Evolutionary conservation across 2,797 vertebrate species (phyloP), one percentile per base, ranked within the genome.

Genomic region (Poecilia gillii): DNA sequence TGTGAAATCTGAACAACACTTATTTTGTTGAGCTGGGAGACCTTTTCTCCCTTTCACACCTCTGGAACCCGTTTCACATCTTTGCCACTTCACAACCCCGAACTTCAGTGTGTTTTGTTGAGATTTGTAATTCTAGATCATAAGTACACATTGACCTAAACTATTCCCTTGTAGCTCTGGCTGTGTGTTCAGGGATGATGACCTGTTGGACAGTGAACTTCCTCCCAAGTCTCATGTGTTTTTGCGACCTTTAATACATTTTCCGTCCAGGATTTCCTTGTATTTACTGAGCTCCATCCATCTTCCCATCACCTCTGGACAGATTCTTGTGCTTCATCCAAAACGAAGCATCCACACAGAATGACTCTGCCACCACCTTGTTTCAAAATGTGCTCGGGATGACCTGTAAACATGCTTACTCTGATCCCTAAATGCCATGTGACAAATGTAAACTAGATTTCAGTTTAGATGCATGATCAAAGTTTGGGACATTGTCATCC

Each of bases 21-120:
- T 76, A 81, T 81, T 73, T 83, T 78, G 78, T 73, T 72, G 7
- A n/a, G 73, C 82, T 83, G 33, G 76, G 55, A 83, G 53, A 75
- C 8, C 20, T 86, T 85, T 12, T 28, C 13, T 28, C 16, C 43
- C 2, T 76, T 81, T 83, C 74, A 71, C 25, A 71, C 41, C 39
- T n/a, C 23, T 70, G 13, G 39, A 70, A 43, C 11, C 11, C 39
- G 41, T 70, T 43, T 43, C 66, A n/a, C 41, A 3, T 71, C n/a
- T 71, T 71, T 28, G 11, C 3, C 13, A n/a, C 41, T 45, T 71
- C 6, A 43, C 68, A 45, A n/a, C 68, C 25, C 39, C 4, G 14
- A 71, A 45, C 68, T 14, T 43, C 23, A n/a, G 11, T 45, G 36
- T 36, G 1, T 36, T 36, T 36, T 3, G 16, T 20, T 20, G 16